phyloP scores from a whole-genome alignment of 2,113 vertebrate genomes.

The Trematocara stigmaticum region DNA sequence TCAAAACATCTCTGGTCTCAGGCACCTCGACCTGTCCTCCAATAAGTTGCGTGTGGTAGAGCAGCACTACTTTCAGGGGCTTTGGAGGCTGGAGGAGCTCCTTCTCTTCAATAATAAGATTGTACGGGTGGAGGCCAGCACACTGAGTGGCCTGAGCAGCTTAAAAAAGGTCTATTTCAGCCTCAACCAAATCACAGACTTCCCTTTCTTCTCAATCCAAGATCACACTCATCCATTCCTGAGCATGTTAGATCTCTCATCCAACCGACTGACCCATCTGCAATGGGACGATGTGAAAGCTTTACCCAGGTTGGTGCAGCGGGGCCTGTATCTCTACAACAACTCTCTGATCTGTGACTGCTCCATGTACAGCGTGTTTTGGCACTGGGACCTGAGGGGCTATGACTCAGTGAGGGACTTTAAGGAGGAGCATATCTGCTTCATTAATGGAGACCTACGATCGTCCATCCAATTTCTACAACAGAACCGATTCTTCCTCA shows the following conservation, averaged over 20 bases:
- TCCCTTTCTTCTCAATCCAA: slow-evolving; percentile 83
- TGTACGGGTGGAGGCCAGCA: slow-evolving; percentile 72
- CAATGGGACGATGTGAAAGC: slow-evolving; percentile 80
- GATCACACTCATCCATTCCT: slow-evolving; percentile 80
- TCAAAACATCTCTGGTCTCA: slow-evolving; percentile 76
- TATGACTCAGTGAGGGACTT: slow-evolving; percentile 83
- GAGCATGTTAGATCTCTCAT: slow-evolving; percentile 88
- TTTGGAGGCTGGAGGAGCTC: slow-evolving; percentile 85
- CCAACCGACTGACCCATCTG: slow-evolving; percentile 81
- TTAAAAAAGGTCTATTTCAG: slow-evolving; percentile 88
- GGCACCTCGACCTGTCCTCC: slow-evolving; percentile 89
- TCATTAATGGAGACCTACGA: slow-evolving; percentile 65
- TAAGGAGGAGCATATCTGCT: slow-evolving; percentile 81
- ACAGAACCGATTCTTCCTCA: slow-evolving; percentile 76
- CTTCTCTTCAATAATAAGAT: slow-evolving; percentile 90
- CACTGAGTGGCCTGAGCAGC: slow-evolving; percentile 74
- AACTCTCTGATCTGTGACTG: slow-evolving; percentile 90
- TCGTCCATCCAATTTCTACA: slow-evolving; percentile 76
- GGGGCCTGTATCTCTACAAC: slow-evolving; percentile 90
- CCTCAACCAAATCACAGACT: slow-evolving; percentile 85
- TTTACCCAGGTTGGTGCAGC: slow-evolving; percentile 79
- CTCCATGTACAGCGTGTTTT: slow-evolving; percentile 80
- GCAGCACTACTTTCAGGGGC: slow-evolving; percentile 78
- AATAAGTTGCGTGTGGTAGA: slow-evolving; percentile 79
- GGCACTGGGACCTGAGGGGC: slow-evolving; percentile 80